Percentiles rank a stretch among this genome's conserved stretches.
Evolutionary conservation across 2,113 vertebrate species (phyloP).

Genomic region (Fregetta grallaria): DNA sequence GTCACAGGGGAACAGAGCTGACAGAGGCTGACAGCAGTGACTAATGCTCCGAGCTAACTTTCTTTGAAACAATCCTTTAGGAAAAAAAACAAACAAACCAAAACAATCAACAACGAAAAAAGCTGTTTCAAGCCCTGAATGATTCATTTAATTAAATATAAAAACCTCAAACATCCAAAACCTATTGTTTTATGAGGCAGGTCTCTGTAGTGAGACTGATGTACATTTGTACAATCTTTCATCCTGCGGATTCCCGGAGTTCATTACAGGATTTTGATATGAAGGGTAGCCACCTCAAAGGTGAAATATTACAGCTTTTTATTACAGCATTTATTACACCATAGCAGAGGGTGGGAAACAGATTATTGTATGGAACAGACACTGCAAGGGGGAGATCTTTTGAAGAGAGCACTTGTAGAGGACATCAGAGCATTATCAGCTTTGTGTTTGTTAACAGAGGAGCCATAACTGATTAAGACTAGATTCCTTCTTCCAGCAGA

Average conservation of each 20-base stretch:
- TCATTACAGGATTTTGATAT: neutral
- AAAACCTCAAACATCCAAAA: neutral
- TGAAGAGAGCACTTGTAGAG: neutral
- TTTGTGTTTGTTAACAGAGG: neutral
- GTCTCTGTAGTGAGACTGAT: neutral
- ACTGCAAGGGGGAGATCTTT: neutral
- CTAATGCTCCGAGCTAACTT: neutral
- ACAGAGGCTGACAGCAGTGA: slow-evolving; percentile 8
- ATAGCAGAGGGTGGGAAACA: neutral
- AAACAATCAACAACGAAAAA: neutral
- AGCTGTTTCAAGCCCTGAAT: neutral
- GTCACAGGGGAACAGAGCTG: neutral
- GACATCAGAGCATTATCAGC: neutral
- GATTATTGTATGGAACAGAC: neutral
- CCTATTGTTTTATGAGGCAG: neutral
- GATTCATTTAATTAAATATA: neutral
- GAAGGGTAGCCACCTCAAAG: neutral
- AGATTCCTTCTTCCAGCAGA: neutral
- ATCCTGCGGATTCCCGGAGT: neutral
- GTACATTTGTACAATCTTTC: neutral
- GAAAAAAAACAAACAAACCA: neutral
- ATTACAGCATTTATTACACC: neutral
- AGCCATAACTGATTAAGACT: neutral
- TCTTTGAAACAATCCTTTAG: neutral
- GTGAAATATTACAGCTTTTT: neutral